Evolutionary conservation across 2,113 vertebrate genomes (phyloP), one percentile per base, ranked within the genome.

Genomic region (Solea senegalensis): DNA sequence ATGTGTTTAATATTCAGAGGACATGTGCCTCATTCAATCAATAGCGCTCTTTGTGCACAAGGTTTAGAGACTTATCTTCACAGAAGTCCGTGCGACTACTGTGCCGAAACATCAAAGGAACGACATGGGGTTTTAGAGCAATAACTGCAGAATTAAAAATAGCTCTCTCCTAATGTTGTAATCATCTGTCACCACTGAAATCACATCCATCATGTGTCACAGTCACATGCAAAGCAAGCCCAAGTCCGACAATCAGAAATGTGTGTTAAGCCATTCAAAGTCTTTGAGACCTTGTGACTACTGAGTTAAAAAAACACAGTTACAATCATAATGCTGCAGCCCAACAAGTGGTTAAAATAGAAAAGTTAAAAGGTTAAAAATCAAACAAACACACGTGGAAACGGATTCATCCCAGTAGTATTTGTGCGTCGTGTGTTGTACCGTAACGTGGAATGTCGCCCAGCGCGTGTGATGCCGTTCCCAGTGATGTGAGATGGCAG

Each of bases 361-460:
- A 27, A 54, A 54, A 52, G 49, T 16, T 51, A 8, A 49, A 21
- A 21, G 6, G 10, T 41, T 49, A 12, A 67, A 34, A 56, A 65
- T 10, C n/a, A 66, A 46, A 26, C 40, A 21, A 54, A 44, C 16
- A 48, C 34, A 34, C 34, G 16, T 16, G 3, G 50, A 16, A 8
- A 50, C 9, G 0, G 4, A 8, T 4, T 11, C 3, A 28, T 12
- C 9, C 10, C n/a, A 21, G 51, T 16, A 34, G 6, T 16, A 34
- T 10, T 1, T 12, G 15, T 41, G 12, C n/a, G 39, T 10, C 40
- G 44, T 55, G 9, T 39, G 4, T 72, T n/a, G 67, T 91, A 98
- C 97, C 97, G 93, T 84, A 99, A 72, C 0, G 94, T 95, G 2
- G 97, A 96, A 90, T 97, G 96, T 1, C 97, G 88, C 69, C 95